Percentiles rank a stretch among this genome's conserved stretches.
These are phyloP conservation scores for Procambarus virginalis DNA, from an alignment of 1,140 invertebrate genomes.

Conservation along the genomic window DNA sequence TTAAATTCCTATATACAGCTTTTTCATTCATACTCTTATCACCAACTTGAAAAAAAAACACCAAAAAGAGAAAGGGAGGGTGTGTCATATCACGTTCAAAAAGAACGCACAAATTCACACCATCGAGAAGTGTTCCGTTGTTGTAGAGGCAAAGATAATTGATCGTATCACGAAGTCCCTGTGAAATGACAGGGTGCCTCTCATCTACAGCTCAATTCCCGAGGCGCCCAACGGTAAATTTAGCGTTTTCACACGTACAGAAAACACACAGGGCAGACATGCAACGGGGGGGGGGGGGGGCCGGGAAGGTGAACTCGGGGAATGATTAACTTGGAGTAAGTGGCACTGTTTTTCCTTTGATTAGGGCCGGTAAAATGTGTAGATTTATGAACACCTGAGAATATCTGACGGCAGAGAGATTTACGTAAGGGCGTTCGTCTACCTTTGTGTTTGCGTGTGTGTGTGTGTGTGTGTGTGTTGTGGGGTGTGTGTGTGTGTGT, in stretches of 20 bases:
- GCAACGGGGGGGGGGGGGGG: too few species aligned
- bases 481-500: slow-evolving; percentile 11
- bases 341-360: neutral
- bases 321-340: neutral
- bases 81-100: too few species aligned
- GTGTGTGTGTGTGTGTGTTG: slow-evolving; percentile 28
- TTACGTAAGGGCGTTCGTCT: slow-evolving; percentile 8
- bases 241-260: neutral
- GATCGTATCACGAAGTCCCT: neutral
- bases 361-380: neutral
- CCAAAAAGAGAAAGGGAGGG: too few species aligned
- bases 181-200: neutral
- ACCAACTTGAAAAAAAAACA: too few species aligned
- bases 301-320: neutral
- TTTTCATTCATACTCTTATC: too few species aligned
- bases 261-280: neutral
- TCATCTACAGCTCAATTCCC: neutral
- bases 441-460: slow-evolving; percentile 15
- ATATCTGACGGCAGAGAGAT: neutral
- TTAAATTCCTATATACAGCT: too few species aligned
- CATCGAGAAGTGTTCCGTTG: too few species aligned
- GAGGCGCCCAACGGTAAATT: neutral
- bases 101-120: too few species aligned
- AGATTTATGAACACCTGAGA: neutral
- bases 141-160: neutral